Evolutionary conservation across 2,113 vertebrate species (phyloP), one percentile per base, ranked within the genome.

Genomic region (Chelonoidis abingdonii): DNA sequence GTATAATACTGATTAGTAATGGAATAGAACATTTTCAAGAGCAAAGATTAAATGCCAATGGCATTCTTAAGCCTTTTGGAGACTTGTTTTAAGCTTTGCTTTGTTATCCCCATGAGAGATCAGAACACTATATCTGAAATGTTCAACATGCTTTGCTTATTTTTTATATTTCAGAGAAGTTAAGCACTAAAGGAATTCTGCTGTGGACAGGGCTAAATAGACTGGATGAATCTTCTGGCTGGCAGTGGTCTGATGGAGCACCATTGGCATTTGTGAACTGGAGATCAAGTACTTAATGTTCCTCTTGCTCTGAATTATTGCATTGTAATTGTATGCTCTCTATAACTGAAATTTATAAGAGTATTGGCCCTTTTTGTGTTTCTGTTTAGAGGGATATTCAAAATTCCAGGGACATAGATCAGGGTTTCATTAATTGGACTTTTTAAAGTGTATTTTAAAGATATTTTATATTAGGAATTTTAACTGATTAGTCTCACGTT

Each of bases 171-270:
- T 91, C 97, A 99, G 99, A 98, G 89, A 98, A 98, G 80, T 94
- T 99, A 89, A 97, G 97, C 10, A 89, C 92, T 86, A 97, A 98
- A 54, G 96, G 98, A 3, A 56, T 97, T 16, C 97, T 98, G 93
- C 98, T 99, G 53, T 99, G 99, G 99, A 99, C 93, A 1, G 99
- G 99, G 29, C 98, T 99, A 90, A 99, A 99, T 94, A 98, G 97
- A 69, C 96, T 99, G 93, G 98, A 98, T 95, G 97, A 98, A 47
- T 89, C 96, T 0, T 93, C 93, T 87, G 99, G 99, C 38, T 99
- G 99, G 99, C 98, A 99, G 97, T 99, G 99, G 99, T 99, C 99
- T 12, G 99, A 99, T 76, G 98, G 99, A 89, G 98, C 98, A 2
- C 98, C 99, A 0, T 96, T 99, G 0, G 93, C 59, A 16, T 98